phyloP scores from a whole-genome alignment of 2,888 invertebrate species.

The Drosophila siamana region DNA sequence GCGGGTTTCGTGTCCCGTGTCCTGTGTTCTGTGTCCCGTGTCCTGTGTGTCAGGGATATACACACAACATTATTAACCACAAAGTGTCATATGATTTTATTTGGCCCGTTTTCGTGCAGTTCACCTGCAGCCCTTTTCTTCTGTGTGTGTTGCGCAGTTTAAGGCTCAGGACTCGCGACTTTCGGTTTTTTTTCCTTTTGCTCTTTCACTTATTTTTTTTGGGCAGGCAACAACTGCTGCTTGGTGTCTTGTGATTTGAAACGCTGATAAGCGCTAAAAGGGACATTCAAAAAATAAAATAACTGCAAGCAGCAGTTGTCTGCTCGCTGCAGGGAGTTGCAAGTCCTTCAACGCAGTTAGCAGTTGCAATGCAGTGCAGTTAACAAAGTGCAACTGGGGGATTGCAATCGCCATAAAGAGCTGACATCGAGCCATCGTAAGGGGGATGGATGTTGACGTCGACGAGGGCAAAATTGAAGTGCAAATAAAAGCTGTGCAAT shows the following conservation, averaged over 20 bases:
- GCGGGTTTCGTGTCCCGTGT: background rate
- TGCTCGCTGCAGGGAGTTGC: slow-evolving; percentile 25
- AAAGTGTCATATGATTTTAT: slow-evolving; percentile 82
- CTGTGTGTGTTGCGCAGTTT: background rate
- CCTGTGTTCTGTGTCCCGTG: background rate
- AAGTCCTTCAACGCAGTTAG: slow-evolving; percentile 58
- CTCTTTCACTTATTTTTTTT: slow-evolving; percentile 58
- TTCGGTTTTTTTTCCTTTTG: slow-evolving; percentile 1
- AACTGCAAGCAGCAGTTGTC: slow-evolving; percentile 76
- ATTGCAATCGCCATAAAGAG: slow-evolving; percentile 80
- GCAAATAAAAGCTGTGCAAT: slow-evolving; percentile 76
- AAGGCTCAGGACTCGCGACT: slow-evolving; percentile 10
- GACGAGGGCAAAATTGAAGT: slow-evolving; percentile 76
- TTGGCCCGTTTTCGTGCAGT: slow-evolving; percentile 70
- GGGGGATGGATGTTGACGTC: slow-evolving; percentile 12
- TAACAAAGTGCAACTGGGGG: slow-evolving; percentile 77
- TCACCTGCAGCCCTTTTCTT: slow-evolving; percentile 70
- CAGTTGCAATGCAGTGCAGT: slow-evolving; percentile 79
- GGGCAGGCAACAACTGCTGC: slow-evolving; percentile 45
- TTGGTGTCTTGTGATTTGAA: slow-evolving; percentile 63
- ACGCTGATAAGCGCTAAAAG: slow-evolving; percentile 75
- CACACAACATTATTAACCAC: slow-evolving; percentile 78
- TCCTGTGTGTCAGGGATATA: slow-evolving; percentile 36
- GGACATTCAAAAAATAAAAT: slow-evolving; percentile 78
- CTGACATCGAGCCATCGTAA: slow-evolving; percentile 8